A percentile compares a stretch with the other conserved stretches of the same genome.
Evolutionary conservation across 2,888 invertebrate species (phyloP).

Genomic region (Lobophora halterata): DNA sequence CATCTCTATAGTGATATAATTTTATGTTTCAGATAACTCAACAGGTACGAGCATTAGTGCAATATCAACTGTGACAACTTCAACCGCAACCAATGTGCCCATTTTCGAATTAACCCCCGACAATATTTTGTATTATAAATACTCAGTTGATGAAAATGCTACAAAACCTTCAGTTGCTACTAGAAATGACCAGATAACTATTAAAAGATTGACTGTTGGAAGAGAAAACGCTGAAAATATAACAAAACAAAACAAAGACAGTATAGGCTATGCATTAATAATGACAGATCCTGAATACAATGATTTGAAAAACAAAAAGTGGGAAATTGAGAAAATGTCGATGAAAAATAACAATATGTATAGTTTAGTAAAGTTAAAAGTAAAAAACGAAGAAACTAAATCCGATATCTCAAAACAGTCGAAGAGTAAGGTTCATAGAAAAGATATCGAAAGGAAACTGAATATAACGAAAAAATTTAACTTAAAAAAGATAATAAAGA

Average conservation of each 20-base stretch:
- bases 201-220: neutral
- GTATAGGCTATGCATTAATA: neutral
- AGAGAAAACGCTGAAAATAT: neutral
- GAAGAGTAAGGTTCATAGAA: constrained; percentile 14
- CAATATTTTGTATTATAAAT: neutral
- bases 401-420: neutral
- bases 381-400: neutral
- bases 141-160: neutral
- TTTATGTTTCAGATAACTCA: neutral
- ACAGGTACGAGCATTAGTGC: too few species aligned
- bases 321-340: constrained; percentile 31
- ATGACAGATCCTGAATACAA: constrained; percentile 18
- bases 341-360: constrained; percentile 24
- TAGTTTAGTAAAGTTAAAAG: neutral
- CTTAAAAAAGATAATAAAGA: constrained; percentile 32
- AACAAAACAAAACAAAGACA: neutral
- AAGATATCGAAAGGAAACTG: constrained; percentile 28
- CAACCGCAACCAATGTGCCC: neutral
- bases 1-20: too few species aligned
- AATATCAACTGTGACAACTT: neutral
- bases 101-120: neutral
- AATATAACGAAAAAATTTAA: constrained; percentile 32
- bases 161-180: constrained; percentile 1
- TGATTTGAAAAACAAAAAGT: constrained; percentile 34
- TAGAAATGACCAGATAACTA: neutral